Evolutionary conservation across 2,113 vertebrate genomes (phyloP).

Genomic region (Benitochromis conjunctus): DNA sequence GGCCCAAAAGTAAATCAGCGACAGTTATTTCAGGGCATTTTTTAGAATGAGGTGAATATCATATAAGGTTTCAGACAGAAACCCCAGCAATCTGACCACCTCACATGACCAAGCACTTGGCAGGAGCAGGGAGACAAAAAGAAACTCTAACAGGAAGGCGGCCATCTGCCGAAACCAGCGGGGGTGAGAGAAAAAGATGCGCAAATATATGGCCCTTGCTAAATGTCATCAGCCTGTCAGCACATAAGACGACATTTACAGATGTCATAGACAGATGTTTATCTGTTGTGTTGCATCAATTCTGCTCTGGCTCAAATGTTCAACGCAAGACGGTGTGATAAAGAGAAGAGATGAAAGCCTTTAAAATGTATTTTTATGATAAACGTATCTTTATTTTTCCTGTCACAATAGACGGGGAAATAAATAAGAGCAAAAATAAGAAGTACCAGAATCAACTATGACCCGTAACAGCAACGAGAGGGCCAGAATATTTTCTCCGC

Average conservation of each 20-base stretch:
- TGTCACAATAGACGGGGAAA: neutral
- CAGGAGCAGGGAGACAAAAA: neutral
- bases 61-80: neutral
- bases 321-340: rapidly evolving
- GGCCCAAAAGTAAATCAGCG: rapidly evolving
- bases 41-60: neutral
- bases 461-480: rapidly evolving
- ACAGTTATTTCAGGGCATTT: neutral
- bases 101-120: neutral
- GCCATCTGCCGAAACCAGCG: neutral
- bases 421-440: neutral
- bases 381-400: rapidly evolving
- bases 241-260: neutral
- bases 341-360: neutral
- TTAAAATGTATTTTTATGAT: neutral
- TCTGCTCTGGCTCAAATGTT: rapidly evolving
- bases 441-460: neutral
- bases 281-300: neutral
- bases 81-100: neutral
- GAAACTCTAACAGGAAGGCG: neutral
- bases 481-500: rapidly evolving
- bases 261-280: neutral
- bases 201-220: neutral
- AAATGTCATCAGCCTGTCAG: neutral
- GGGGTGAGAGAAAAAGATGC: neutral